These are phyloP conservation scores for Sebastes schlegelii DNA, from an alignment of 2,113 vertebrate genomes.

Conservation along the genomic window DNA sequence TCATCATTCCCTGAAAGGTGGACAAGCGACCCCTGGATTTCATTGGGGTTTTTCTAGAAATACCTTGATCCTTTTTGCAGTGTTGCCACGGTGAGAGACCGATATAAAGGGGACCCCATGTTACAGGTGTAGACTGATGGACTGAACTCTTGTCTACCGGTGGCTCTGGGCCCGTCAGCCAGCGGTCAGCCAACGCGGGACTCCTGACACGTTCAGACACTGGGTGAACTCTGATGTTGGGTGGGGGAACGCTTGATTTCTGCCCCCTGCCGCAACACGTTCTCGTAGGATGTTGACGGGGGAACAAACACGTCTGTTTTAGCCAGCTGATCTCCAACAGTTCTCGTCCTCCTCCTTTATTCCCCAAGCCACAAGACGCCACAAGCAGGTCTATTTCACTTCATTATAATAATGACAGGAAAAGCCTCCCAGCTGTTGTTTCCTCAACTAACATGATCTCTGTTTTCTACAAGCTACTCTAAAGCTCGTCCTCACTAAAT, in stretches of 20 bases:
- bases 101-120: too few species aligned
- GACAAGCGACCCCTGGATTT: slow-evolving; percentile 20
- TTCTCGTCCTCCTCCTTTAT: neutral
- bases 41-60: neutral
- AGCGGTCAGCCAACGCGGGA: slow-evolving; percentile 10
- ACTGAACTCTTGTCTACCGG: slow-evolving; percentile 35
- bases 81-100: slow-evolving; percentile 31
- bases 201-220: slow-evolving; percentile 15
- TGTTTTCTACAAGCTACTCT: slow-evolving; percentile 8
- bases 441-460: neutral
- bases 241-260: neutral
- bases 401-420: slow-evolving; percentile 7
- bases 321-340: neutral
- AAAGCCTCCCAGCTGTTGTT: slow-evolving; percentile 10
- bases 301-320: too few species aligned
- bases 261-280: too few species aligned
- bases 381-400: slow-evolving; percentile 16
- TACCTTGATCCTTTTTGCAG: slow-evolving; percentile 43
- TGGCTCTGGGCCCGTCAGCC: slow-evolving; percentile 32
- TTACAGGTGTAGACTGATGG: neutral
- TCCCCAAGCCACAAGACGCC: neutral
- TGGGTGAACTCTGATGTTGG: neutral
- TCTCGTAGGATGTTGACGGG: too few species aligned
- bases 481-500: neutral
- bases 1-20: slow-evolving; percentile 49